Conservation (phyloP, 2,888 invertebrate species). For the Melieria omissa region DNA sequence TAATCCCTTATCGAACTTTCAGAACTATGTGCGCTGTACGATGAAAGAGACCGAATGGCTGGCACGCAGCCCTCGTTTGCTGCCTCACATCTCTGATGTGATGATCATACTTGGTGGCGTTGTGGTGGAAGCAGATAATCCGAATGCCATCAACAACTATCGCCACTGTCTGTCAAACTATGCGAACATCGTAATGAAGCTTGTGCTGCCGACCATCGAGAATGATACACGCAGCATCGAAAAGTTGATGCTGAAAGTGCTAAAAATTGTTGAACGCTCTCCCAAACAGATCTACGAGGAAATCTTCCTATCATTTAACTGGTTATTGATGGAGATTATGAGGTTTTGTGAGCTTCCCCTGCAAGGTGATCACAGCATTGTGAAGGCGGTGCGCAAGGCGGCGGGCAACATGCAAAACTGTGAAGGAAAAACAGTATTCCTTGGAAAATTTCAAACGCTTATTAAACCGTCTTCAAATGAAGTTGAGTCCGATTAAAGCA, state of each 20-base stretch:
- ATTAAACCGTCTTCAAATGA: too few species aligned
- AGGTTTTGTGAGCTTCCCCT: slow-evolving; percentile 46
- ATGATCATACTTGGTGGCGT: slow-evolving; percentile 53
- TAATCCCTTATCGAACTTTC: slow-evolving; percentile 19
- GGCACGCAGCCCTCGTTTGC: slow-evolving; percentile 52
- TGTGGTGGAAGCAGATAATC: slow-evolving; percentile 51
- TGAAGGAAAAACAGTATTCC: slow-evolving; percentile 52
- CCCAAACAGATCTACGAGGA: slow-evolving; percentile 53
- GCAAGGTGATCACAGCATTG: slow-evolving; percentile 40
- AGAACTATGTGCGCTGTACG: slow-evolving; percentile 59
- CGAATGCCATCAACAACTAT: slow-evolving; percentile 52
- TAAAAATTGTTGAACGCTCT: slow-evolving; percentile 52
- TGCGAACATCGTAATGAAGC: slow-evolving; percentile 53
- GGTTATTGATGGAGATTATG: slow-evolving; percentile 51
- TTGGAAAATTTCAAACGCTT: slow-evolving; percentile 50
- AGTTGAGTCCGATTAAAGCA: not conserved
- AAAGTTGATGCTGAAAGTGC: slow-evolving; percentile 51
- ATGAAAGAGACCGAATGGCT: slow-evolving; percentile 59
- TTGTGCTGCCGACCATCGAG: slow-evolving; percentile 49
- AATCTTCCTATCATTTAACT: slow-evolving; percentile 54
- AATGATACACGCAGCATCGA: slow-evolving; percentile 50
- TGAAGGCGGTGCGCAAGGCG: slow-evolving; percentile 47
- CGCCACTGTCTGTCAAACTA: slow-evolving; percentile 55
- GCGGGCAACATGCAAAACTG: slow-evolving; percentile 52
- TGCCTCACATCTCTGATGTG: slow-evolving; percentile 55